Evolutionary conservation across 2,888 invertebrate species (phyloP), one percentile per base, ranked within the genome.

Genomic region (Graphium colonna): DNA sequence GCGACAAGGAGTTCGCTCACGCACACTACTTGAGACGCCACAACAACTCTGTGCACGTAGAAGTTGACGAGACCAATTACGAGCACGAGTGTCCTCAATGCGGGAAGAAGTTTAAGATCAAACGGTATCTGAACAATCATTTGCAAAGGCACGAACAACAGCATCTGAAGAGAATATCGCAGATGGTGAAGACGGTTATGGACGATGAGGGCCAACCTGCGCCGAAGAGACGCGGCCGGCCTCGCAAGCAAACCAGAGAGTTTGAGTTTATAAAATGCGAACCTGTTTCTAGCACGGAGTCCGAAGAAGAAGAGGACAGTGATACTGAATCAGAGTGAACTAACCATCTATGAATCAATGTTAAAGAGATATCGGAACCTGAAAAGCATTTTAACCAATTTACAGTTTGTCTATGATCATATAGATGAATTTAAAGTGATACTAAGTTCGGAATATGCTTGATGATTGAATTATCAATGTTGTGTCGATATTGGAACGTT

Each of bases 251-350:
- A 0, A 57, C 73, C 1, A 81, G 74, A 0, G 85, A 87, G 56
- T 85, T 89, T 3, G 87, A 87, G 68, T 88, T 89, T 18, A 86
- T 89, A 0, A 89, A 89, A 50, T 89, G 88, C 46, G 88, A 89
- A 48, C 88, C 88, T 0, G 78, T 86, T 0, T 79, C 83, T 0
- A 84, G 82, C 51, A 75, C 83, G 0, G 82, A 81, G 1, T 75
- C 75, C 0, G 79, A 76, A 0, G 70, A 76, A 0, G 82, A 71
- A n/a, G 13, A n/a, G 1, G 36, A 36, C 4, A 36, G 36, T 0
- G 82, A 78, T 4, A 68, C 71, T 0, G 78, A 77, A 0, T 60
- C 65, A 0, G 71, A 73, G 0, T 69, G 71, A 67, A 13, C 7
- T 12, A 12, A 3, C 8, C 8, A 2, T 9, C 9, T 7, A 2